A percentile compares a stretch with the other conserved stretches of the same genome.
Evolutionary conservation across 2,797 vertebrate species (phyloP).

Genomic region (Chelonia mydas): DNA sequence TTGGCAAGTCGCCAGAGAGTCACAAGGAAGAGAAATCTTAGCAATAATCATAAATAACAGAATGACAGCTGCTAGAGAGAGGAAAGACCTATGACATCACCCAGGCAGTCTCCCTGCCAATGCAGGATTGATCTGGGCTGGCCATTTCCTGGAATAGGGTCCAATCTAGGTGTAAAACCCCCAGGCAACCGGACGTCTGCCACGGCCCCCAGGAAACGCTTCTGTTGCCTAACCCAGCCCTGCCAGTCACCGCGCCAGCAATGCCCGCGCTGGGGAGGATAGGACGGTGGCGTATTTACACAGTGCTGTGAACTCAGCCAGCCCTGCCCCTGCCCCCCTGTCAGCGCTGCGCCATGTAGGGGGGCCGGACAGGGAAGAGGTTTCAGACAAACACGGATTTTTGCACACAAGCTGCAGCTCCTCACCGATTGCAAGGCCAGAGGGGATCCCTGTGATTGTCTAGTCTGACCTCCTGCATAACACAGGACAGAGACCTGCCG

Average conservation of each 20-base stretch:
- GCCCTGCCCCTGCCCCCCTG: not conserved
- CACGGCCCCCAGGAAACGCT: too few relatives aligned
- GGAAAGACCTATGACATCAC: not conserved
- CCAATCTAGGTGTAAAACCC: not conserved
- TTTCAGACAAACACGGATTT: not conserved
- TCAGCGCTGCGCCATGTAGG: accelerated
- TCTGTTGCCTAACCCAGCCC: too few relatives aligned
- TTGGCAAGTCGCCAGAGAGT: not conserved
- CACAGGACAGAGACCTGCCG: too few relatives aligned
- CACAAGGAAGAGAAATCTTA: not conserved
- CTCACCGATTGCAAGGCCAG: too few relatives aligned
- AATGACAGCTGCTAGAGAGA: not conserved
- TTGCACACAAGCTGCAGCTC: too few relatives aligned
- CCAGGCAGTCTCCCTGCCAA: not conserved
- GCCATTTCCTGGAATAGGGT: not conserved
- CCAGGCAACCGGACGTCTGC: not conserved
- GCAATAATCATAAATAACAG: not conserved
- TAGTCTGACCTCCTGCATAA: too few relatives aligned
- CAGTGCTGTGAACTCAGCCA: not conserved
- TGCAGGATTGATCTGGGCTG: not conserved
- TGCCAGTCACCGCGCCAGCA: accelerated
- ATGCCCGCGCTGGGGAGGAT: accelerated
- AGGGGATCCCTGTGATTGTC: too few relatives aligned
- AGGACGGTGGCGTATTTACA: not conserved
- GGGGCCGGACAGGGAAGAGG: not conserved